Conservation (phyloP, 2,888 invertebrate species). For the Agapostemon virescens region DNA sequence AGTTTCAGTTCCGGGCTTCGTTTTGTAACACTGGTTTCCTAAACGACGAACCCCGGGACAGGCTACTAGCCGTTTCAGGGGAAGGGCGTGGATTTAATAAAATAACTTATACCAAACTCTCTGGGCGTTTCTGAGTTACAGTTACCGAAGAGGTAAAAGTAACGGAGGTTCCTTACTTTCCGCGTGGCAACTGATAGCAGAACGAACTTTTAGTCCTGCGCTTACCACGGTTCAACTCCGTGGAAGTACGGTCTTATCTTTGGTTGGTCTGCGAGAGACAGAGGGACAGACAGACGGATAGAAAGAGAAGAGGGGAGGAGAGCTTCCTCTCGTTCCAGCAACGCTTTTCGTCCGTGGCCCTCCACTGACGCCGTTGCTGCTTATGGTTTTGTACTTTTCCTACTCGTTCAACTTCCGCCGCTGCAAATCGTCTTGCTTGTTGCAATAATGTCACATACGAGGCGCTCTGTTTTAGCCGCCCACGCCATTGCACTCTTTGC, state of each 20-base stretch:
- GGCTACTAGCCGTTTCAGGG: slow-evolving; percentile 35
- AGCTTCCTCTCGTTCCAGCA: slow-evolving; percentile 42
- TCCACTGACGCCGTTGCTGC: slow-evolving; percentile 27
- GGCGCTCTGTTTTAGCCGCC: slow-evolving; percentile 13
- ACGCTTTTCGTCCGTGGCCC: slow-evolving; percentile 20
- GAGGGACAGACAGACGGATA: not conserved
- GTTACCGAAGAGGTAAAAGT: slow-evolving; percentile 62
- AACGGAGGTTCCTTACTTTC: slow-evolving; percentile 61
- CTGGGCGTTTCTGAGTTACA: slow-evolving; percentile 65
- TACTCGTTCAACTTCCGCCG: slow-evolving; percentile 25
- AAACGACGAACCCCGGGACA: slow-evolving; percentile 26
- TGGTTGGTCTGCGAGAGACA: slow-evolving; percentile 55
- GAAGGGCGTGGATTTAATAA: slow-evolving; percentile 71
- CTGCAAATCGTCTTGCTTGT: slow-evolving; percentile 50
- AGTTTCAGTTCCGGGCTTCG: slow-evolving; percentile 23
- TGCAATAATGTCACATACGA: slow-evolving; percentile 57
- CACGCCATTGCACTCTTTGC: not conserved
- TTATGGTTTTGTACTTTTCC: slow-evolving; percentile 40
- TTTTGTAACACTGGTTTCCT: slow-evolving; percentile 48
- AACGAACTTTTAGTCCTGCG: slow-evolving; percentile 72
- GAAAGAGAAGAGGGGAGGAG: not conserved
- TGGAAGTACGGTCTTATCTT: slow-evolving; percentile 68
- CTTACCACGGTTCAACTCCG: slow-evolving; percentile 69
- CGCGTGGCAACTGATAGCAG: slow-evolving; percentile 69
- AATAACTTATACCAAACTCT: slow-evolving; percentile 72